Base-by-base conservation (phyloP, 2,888 invertebrate species). In the Drosophila incognita region DNA sequence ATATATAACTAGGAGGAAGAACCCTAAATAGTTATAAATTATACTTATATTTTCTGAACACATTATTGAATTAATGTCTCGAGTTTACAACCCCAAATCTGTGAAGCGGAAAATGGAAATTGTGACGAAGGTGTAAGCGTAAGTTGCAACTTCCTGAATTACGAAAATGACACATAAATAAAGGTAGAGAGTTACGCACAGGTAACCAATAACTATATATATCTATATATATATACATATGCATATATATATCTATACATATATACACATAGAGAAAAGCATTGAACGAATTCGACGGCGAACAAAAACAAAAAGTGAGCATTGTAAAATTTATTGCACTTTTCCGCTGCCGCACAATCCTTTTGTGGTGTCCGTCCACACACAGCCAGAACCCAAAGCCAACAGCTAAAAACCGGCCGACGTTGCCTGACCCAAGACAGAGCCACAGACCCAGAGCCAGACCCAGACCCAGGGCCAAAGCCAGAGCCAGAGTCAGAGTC, bases 281-380 rank as follows among this genome's bases (percentile, higher is more conserved):
- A 84, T 87, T 83, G 84, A 89, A 84, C 89, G 69, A 68, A 82
- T 86, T 83, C 87, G 87, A 84, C 71, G 72, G 73, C 69, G 62
- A 76, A 74, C 71, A 81, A 54, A 38, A 27, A 24, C 27, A 38
- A 36, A 38, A 29, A 54, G 8, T 13, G 21, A 15, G 42, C 60
- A 83, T 81, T 62, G 79, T 76, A 74, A 74, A 89, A 84, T 84
- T 89, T 84, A 89, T 84, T 84, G 89, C 84, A 89, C 76, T 79
- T 84, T 89, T 87, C 79, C 87, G 89, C 76, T 84, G 82, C 69
- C 70, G 69, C 75, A 52, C 83, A 76, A 87, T 84, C 79, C 89
- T 82, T 82, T 87, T 83, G 83, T 29, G 31, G 40, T 29, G 38
- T 21, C 40, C 66, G 76, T 69, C 62, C 62, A 62, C 46, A 68